phyloP scores from a whole-genome alignment of 2,113 vertebrate species.

The Nerophis ophidion region DNA sequence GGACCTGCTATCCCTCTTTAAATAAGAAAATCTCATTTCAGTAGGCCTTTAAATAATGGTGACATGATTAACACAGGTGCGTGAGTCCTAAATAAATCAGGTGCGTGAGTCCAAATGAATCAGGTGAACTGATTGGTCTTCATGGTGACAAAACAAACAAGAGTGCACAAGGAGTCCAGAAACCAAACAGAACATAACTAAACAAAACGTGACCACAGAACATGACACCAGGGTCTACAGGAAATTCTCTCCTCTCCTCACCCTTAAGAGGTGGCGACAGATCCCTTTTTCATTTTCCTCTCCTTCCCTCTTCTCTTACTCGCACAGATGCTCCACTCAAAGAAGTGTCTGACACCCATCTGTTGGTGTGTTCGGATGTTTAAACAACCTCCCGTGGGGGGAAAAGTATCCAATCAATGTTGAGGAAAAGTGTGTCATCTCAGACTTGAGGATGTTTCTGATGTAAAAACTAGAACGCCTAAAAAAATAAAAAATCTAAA shows the following conservation, averaged over 20 bases:
- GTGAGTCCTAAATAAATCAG: no score
- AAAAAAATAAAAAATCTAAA: neutral
- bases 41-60: no score
- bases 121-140: no score
- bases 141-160: no score
- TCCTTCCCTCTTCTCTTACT: conserved; percentile 8
- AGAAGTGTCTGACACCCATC: conserved; percentile 21
- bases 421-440: neutral
- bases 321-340: conserved; percentile 9
- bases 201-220: no score
- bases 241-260: conserved; percentile 35
- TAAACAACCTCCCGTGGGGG: conserved; percentile 9
- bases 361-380: conserved; percentile 13
- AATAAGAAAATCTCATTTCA: no score
- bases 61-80: no score
- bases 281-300: conserved; percentile 45
- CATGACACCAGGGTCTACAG: conserved; percentile 38
- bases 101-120: no score
- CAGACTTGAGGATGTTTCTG: neutral
- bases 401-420: neutral
- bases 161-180: no score
- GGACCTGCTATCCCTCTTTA: no score
- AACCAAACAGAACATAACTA: no score
- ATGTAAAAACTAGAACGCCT: no score
- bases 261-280: conserved; percentile 30